phyloP scores from a whole-genome alignment of 92 coral and sea anemone species.

The Ricordea florida region DNA sequence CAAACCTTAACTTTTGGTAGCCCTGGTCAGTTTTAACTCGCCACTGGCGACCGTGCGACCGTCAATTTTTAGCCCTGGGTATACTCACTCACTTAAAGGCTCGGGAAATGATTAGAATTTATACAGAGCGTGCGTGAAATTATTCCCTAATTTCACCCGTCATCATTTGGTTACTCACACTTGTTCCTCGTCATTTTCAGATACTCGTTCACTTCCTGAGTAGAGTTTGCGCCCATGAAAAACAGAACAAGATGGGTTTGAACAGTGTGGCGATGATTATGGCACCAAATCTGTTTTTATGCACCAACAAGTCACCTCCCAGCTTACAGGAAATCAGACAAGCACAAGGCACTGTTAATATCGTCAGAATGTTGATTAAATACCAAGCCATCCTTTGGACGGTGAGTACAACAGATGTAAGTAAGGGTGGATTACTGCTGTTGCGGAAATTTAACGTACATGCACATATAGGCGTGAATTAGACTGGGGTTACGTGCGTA shows the following conservation, averaged over 20 bases:
- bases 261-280: conserved; percentile 99
- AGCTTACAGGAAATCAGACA: conserved; percentile 73
- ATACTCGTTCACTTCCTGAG: conserved; percentile 82
- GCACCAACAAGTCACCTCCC: conserved; percentile 70
- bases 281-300: conserved; percentile 95
- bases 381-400: conserved; percentile 97
- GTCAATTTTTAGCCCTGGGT: too few species aligned
- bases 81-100: too few species aligned
- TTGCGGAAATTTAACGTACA: too few species aligned
- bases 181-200: conserved; percentile 13
- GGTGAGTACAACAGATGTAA: conserved; percentile 45
- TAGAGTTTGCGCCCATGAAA: conserved; percentile 75
- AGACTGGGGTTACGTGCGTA: too few species aligned
- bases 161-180: neutral
- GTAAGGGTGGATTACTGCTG: too few species aligned
- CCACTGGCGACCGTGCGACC: too few species aligned
- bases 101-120: too few species aligned
- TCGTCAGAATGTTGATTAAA: conserved; percentile 94
- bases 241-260: conserved; percentile 93
- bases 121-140: too few species aligned
- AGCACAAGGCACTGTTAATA: conserved; percentile 93
- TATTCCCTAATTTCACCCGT: too few species aligned
- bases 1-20: too few species aligned
- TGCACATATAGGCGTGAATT: too few species aligned
- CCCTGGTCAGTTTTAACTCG: too few species aligned